phyloP scores from a whole-genome alignment of 2,113 vertebrate species.

The Paradoxurus hermaphroditus region DNA sequence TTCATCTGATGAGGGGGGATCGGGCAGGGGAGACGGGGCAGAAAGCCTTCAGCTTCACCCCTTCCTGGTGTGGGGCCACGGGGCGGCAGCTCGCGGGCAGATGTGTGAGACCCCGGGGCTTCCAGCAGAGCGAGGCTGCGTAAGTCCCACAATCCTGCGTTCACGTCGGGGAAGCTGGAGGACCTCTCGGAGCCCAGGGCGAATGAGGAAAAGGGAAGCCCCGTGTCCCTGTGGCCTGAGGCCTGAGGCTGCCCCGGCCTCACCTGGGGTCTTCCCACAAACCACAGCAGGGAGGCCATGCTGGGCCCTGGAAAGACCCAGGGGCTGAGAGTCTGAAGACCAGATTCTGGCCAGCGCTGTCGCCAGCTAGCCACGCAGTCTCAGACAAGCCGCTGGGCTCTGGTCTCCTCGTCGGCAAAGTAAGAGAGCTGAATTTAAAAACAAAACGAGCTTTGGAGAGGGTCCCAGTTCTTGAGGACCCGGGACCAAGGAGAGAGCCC shows the following conservation, averaged over 20 bases:
- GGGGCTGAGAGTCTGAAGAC: background rate
- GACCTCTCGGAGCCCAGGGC: background rate
- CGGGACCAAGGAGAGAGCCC: background rate
- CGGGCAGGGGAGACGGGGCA: background rate
- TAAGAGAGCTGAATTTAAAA: background rate
- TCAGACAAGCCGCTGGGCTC: background rate
- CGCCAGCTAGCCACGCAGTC: background rate
- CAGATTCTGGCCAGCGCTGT: background rate
- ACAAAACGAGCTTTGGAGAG: background rate
- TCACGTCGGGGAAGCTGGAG: background rate
- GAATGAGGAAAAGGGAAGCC: conserved; percentile 12
- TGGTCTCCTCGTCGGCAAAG: background rate
- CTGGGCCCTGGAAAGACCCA: conserved; percentile 53
- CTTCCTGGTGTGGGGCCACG: background rate
- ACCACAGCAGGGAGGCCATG: background rate
- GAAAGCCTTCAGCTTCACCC: background rate
- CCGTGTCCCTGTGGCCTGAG: background rate
- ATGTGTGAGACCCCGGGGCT: background rate
- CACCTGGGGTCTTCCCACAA: conserved; percentile 50
- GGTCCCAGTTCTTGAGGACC: background rate
- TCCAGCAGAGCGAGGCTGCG: background rate
- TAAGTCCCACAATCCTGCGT: background rate
- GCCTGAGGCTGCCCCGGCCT: background rate
- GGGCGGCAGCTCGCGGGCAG: background rate
- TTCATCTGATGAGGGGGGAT: background rate